Evolutionary conservation across 2,113 vertebrate species (phyloP).

Genomic region (Pollimyrus isidori): DNA sequence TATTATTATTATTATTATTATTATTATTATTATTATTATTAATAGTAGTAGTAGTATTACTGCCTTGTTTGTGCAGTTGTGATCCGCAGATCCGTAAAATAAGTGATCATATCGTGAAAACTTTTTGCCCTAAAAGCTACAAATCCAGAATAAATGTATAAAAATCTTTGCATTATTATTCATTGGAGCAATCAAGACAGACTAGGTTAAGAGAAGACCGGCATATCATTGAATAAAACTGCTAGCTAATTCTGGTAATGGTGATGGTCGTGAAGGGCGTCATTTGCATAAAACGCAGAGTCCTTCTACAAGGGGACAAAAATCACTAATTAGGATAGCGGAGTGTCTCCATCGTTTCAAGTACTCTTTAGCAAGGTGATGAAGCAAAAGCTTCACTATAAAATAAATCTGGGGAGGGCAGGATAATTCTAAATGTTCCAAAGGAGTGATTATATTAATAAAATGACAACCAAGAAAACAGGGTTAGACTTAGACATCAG

Average conservation of each 20-base stretch:
- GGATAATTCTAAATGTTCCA: constrained; percentile 35
- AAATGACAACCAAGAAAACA: constrained; percentile 27
- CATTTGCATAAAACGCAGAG: constrained; percentile 89
- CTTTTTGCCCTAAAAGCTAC: constrained; percentile 58
- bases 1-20: not conserved
- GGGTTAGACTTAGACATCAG: constrained; percentile 22
- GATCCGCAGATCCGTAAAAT: not conserved
- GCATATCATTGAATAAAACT: constrained; percentile 84
- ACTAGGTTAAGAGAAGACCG: constrained; percentile 71
- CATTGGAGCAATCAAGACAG: constrained; percentile 83
- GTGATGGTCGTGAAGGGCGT: constrained; percentile 75
- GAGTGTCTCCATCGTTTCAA: constrained; percentile 72
- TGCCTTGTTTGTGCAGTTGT: not conserved
- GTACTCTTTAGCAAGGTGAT: constrained; percentile 67
- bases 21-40: not conserved
- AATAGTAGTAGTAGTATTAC: not conserved
- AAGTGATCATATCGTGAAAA: constrained; percentile 36
- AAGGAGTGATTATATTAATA: constrained; percentile 30
- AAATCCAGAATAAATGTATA: constrained; percentile 66
- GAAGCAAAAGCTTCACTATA: constrained; percentile 51
- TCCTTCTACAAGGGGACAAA: constrained; percentile 84
- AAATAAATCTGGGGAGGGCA: constrained; percentile 60
- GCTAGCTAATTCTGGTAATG: constrained; percentile 82
- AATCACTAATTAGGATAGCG: constrained; percentile 93
- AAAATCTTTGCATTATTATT: constrained; percentile 70